Evolutionary conservation across 2,113 vertebrate species (phyloP).

Genomic region (Eptesicus fuscus): DNA sequence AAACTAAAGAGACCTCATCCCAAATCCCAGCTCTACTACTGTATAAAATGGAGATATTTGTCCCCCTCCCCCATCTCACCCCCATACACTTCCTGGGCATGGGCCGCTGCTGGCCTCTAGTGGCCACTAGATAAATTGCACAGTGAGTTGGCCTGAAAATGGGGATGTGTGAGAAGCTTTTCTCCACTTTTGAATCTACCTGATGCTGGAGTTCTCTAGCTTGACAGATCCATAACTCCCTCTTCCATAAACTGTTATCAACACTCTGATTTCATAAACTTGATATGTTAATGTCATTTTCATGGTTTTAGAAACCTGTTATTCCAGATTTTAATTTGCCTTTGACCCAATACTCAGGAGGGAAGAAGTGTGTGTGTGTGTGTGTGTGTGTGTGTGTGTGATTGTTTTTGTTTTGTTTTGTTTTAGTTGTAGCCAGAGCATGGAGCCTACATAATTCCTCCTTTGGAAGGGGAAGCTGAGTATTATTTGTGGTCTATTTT

Average conservation of each 20-base stretch:
- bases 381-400: neutral
- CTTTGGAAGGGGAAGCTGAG: neutral
- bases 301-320: neutral
- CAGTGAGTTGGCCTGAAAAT: neutral
- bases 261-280: neutral
- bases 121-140: neutral
- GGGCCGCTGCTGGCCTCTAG: slow-evolving; percentile 31
- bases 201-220: neutral
- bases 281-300: neutral
- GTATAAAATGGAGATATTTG: neutral
- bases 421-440: neutral
- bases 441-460: neutral
- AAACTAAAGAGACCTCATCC: neutral
- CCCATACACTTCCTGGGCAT: neutral
- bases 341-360: neutral
- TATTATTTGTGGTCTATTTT: neutral
- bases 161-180: accelerated
- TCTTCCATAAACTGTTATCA: neutral
- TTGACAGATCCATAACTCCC: neutral
- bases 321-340: neutral
- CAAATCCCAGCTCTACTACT: neutral
- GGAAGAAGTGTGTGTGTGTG: neutral
- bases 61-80: neutral
- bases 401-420: neutral
- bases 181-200: neutral